Evolutionary conservation across 1,140 invertebrate genomes (phyloP).

Genomic region (Whitmania pigra): DNA sequence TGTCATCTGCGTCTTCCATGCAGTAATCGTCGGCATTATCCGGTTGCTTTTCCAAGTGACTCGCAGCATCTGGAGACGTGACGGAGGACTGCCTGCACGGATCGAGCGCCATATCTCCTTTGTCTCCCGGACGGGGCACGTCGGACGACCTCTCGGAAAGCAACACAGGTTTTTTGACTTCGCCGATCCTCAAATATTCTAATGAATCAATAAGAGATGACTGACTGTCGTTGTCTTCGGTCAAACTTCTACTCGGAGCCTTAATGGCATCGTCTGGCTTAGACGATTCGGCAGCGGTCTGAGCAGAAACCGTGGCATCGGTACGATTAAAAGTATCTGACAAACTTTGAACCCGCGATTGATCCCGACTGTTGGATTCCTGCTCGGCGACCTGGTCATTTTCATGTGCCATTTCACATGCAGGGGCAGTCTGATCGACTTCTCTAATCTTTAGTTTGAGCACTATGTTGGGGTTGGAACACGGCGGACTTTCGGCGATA

Average conservation of each 20-base stretch:
- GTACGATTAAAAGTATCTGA: no score
- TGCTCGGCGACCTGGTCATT: no score
- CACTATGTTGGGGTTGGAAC: neutral
- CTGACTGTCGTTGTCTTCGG: slow-evolving; percentile 5
- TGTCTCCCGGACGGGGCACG: no score
- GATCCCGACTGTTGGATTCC: no score
- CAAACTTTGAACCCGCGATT: no score
- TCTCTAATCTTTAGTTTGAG: neutral
- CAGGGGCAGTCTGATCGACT: no score
- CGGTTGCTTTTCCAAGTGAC: no score
- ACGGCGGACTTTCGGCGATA: no score
- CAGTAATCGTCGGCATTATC: neutral
- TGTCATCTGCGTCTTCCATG: neutral
- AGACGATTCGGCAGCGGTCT: neutral
- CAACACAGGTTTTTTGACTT: neutral
- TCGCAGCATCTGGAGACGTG: no score
- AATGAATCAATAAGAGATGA: neutral
- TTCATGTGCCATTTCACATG: no score
- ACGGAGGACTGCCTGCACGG: neutral
- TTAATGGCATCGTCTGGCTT: neutral
- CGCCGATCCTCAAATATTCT: slow-evolving; percentile 2
- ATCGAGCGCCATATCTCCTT: neutral
- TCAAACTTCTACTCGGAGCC: neutral
- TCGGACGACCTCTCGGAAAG: no score
- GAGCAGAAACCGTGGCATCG: no score